Evolutionary conservation across 1,140 invertebrate species (phyloP).

Genomic region (Philaenus spumarius): DNA sequence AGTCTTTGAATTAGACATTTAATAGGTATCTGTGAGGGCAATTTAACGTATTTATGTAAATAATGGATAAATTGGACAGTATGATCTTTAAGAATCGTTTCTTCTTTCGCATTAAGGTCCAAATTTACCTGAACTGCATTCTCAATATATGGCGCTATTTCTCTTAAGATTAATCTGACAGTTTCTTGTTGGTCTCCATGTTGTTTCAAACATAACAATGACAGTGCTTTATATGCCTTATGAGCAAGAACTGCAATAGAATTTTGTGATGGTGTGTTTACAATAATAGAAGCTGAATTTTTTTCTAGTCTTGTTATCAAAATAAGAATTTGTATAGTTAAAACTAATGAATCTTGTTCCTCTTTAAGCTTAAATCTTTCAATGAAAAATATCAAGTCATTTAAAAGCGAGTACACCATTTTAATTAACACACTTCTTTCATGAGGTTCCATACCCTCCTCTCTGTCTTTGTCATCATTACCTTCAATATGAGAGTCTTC

Average conservation of each 20-base stretch:
- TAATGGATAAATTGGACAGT: slow-evolving; percentile 46
- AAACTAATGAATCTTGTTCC: slow-evolving; percentile 42
- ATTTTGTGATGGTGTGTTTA: slow-evolving; percentile 24
- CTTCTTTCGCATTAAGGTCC: slow-evolving; percentile 35
- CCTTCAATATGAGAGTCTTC: too few relatives aligned
- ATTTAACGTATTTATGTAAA: slow-evolving; percentile 38
- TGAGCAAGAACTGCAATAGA: slow-evolving; percentile 38
- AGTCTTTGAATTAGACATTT: slow-evolving; percentile 50
- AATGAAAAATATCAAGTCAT: slow-evolving; percentile 42
- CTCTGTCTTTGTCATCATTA: slow-evolving; percentile 9
- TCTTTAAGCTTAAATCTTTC: slow-evolving; percentile 43
- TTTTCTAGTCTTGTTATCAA: slow-evolving; percentile 44
- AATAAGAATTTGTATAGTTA: slow-evolving; percentile 43
- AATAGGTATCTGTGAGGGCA: slow-evolving; percentile 38
- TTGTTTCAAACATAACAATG: slow-evolving; percentile 40
- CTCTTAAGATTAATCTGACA: slow-evolving; percentile 43
- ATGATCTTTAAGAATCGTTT: slow-evolving; percentile 42
- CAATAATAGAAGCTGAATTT: slow-evolving; percentile 32
- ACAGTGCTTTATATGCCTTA: slow-evolving; percentile 43
- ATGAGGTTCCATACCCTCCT: not conserved
- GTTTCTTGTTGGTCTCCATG: slow-evolving; percentile 44
- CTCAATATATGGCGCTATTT: slow-evolving; percentile 44
- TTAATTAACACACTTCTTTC: not conserved
- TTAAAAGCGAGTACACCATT: slow-evolving; percentile 39
- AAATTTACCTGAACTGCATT: slow-evolving; percentile 39